Base-by-base conservation (phyloP, 2,113 vertebrate species). In the Stercorarius parasiticus region DNA sequence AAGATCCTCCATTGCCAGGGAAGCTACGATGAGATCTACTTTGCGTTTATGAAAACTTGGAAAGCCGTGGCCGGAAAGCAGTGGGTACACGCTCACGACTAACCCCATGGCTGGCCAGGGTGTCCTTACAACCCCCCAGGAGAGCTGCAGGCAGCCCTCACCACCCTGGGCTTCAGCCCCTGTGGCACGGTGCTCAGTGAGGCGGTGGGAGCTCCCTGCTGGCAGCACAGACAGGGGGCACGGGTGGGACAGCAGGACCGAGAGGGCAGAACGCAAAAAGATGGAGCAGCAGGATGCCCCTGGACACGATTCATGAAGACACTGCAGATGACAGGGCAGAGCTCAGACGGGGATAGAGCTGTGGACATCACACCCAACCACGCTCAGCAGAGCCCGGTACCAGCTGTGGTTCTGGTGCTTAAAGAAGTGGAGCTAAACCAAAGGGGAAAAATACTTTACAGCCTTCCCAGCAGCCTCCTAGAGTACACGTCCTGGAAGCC, bases 81-180 rank as follows among this genome's bases (percentile, higher is more conserved):
- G 17, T 4, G 0, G 42, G 70, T 29, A 36, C n/a, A 61, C 0
- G 0, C 27, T n/a, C 21, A 7, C 1, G 0, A 32, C 16, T 22
- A 27, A 25, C 5, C 19, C 27, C 2, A 0, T 5, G 22, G 29
- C 65, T 36, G 38, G 6, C 14, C 43, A 26, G 5, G 5, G 5
- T 56, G 50, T 45, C 25, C 13, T 22, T 4, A 16, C 2, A 32
- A 32, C 8, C 29, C 6, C 25, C 10, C 13, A 2, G 40, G 32
- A 34, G 9, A 91, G 13, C 38, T 2, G 0, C 49, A n/a, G 22
- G 4, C 12, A 45, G 14, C n/a, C 81, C 40, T n/a, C 40, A 32
- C 10, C 26, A 64, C 1, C 7, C 53, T 16, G 34, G 47, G 23
- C 29, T 50, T 21, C 50, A 64, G 8, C 10, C 40, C 26, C 71